Conservation (phyloP, 1,140 invertebrate genomes). For the Samia ricini region DNA sequence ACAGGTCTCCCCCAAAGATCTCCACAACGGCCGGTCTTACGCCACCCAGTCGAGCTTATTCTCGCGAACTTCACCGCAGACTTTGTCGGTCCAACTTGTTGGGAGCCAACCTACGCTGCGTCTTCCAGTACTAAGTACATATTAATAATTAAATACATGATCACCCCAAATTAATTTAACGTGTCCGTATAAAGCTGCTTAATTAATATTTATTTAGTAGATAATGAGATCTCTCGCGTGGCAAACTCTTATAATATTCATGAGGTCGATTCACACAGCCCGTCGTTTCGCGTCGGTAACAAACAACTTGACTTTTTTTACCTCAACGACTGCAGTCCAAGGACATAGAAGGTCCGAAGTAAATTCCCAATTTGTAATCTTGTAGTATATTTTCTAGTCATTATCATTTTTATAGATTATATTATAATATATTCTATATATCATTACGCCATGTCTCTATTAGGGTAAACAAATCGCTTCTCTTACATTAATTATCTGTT, state of each 20-base stretch:
- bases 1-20: too few relatives aligned
- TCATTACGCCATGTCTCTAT: neutral
- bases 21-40: too few relatives aligned
- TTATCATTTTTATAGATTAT: neutral
- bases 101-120: too few relatives aligned
- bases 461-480: neutral
- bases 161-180: neutral
- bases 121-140: too few relatives aligned
- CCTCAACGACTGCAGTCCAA: neutral
- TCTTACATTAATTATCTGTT: too few relatives aligned
- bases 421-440: too few relatives aligned
- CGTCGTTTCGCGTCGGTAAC: neutral
- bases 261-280: neutral
- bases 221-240: neutral
- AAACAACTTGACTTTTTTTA: neutral
- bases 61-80: too few relatives aligned
- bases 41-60: too few relatives aligned
- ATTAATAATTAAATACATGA: neutral
- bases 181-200: neutral
- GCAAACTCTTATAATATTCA: neutral
- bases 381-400: neutral
- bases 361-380: neutral
- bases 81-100: too few relatives aligned
- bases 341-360: neutral
- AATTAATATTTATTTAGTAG: neutral